Base-by-base conservation (phyloP, 1,140 invertebrate species). In the Drosophila watanabei region DNA sequence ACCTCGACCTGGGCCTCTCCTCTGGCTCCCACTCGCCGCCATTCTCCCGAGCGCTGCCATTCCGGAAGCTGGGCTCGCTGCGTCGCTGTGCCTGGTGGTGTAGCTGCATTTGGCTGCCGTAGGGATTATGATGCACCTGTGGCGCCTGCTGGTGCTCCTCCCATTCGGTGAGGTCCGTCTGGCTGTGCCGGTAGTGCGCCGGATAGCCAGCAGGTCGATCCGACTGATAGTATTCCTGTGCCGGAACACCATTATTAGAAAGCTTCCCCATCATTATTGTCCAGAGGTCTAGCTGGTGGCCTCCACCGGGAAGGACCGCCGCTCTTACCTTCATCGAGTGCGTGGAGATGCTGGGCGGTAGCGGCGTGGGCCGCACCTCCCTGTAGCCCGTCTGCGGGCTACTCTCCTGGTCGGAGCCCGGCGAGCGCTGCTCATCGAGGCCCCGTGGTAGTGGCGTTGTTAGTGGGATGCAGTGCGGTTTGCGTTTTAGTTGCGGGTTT, bases 261-360 rank as follows among this genome's bases (percentile, higher is more conserved):
- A 60, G 46, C 16, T 18, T 75, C 13, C 35, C 39, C 24, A 56
- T 51, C 33, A 14, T 16, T 28, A 13, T 24, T 8, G 32, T 32
- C 49, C 39, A 18, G 5, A 5, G 18, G 2, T 14, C 32, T 11
- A 10, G 3, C 8, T 7, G 18, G n/a, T 7, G 8, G 6, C 18
- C n/a, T 24, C n/a, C 16, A 13, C 0, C 2, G 11, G 28, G 13
- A 10, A 20, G 7, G 6, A 11, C 13, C 48, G 1, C 9, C 48
- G 18, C 8, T 28, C 61, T 76, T 87, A 93, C 93, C 92, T 93
- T 93, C 93, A 93, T 93, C 49, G 93, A 93, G 68, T 93, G 93
- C 33, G 92, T 79, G 33, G 93, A 93, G 54, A 92, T 91, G 80
- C 92, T 93, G 56, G 92, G 91, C 41, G 92, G 92, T n/a, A 93